Percentiles rank a stretch among this genome's conserved stretches.
These are phyloP conservation scores for Saccopteryx leptura DNA, from an alignment of 2,113 vertebrate species.

Conservation along the genomic window DNA sequence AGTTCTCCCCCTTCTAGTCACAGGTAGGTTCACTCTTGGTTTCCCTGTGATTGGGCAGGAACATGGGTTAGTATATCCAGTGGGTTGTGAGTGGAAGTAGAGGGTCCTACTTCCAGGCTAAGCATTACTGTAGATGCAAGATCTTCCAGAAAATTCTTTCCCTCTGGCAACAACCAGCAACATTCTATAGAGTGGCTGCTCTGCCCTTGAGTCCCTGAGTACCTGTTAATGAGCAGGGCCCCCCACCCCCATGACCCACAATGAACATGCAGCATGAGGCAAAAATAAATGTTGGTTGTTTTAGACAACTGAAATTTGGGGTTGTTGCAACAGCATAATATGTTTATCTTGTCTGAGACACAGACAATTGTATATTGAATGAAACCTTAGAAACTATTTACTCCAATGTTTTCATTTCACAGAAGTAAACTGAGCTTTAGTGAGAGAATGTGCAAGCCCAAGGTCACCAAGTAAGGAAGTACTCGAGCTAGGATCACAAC, in stretches of 20 bases:
- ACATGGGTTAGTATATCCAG: conserved; percentile 32
- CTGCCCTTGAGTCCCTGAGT: background rate
- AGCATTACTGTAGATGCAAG: background rate
- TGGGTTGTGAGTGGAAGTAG: conserved; percentile 9
- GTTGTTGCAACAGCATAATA: conserved; percentile 7
- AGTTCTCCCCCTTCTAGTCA: background rate
- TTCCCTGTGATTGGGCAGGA: background rate
- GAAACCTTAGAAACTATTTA: background rate
- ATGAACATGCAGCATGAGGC: background rate
- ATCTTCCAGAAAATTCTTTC: conserved; percentile 2
- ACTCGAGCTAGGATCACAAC: background rate
- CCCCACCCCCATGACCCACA: background rate
- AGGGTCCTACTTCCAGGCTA: background rate
- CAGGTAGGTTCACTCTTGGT: background rate
- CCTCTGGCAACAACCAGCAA: conserved; percentile 2
- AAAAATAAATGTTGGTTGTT: conserved; percentile 47
- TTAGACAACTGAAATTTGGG: conserved; percentile 1
- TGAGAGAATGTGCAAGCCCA: background rate
- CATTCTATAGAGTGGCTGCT: background rate
- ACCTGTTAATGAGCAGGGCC: background rate
- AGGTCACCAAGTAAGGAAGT: background rate
- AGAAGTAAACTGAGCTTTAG: background rate
- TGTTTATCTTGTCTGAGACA: background rate
- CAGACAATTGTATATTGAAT: background rate
- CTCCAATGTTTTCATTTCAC: background rate